These are phyloP conservation scores for Megaceryle alcyon DNA, from an alignment of 2,797 vertebrate species.

Conservation along the genomic window DNA sequence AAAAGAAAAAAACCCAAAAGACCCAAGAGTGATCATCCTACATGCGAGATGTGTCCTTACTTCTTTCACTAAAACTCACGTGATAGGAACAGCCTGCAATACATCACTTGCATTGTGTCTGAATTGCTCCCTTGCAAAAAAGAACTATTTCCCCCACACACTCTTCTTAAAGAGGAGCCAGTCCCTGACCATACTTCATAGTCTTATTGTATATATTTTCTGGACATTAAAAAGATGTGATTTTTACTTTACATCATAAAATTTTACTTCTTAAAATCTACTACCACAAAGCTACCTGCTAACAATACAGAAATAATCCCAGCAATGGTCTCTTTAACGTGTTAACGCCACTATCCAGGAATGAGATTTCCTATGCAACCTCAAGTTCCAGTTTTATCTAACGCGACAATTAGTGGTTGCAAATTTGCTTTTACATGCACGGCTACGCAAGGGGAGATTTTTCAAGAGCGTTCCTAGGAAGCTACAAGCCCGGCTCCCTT, in stretches of 20 bases:
- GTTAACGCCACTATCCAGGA: not conserved
- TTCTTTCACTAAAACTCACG: not conserved
- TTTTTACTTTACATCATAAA: not conserved
- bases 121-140: not conserved
- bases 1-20: not conserved
- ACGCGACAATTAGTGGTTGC: not conserved
- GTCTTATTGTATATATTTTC: not conserved
- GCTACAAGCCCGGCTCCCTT: not conserved
- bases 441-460: not conserved
- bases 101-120: not conserved
- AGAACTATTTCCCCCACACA: rapidly evolving
- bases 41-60: rapidly evolving
- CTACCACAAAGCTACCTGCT: not conserved
- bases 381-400: not conserved
- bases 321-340: not conserved
- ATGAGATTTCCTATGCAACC: not conserved
- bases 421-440: not conserved
- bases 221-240: not conserved
- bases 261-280: not conserved
- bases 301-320: not conserved
- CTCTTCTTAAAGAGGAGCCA: not conserved
- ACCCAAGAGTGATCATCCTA: not conserved
- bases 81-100: not conserved
- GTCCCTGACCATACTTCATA: not conserved
- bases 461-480: not conserved